Conservation (phyloP, 92 coral and sea anemone genomes). For the Pocillopora meandrina region DNA sequence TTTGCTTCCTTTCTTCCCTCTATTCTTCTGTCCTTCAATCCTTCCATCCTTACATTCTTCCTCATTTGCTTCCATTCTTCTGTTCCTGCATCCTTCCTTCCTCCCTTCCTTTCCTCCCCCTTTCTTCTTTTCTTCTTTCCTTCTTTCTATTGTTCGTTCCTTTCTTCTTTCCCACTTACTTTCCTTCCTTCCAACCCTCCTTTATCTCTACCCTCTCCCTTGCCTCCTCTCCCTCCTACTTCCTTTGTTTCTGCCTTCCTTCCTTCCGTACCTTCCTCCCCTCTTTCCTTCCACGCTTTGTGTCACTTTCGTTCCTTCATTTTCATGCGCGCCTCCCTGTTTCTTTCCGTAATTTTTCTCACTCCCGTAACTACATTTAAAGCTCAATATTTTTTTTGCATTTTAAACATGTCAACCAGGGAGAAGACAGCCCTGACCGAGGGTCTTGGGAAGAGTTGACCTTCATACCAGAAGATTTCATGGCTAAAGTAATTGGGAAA, state of each 20-base stretch:
- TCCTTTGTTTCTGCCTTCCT: background rate
- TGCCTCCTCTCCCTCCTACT: background rate
- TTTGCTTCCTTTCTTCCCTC: background rate
- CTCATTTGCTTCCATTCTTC: background rate
- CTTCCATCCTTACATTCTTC: background rate
- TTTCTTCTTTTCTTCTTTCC: background rate
- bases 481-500: constrained; percentile 10
- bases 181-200: background rate
- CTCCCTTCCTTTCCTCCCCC: background rate
- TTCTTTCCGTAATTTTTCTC: background rate
- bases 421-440: constrained; percentile 10
- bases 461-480: constrained; percentile 16
- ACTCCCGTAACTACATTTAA: background rate
- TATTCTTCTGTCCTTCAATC: background rate
- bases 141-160: background rate
- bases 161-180: background rate
- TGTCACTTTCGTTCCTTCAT: too few species aligned
- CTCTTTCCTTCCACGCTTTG: too few species aligned
- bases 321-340: too few species aligned
- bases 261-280: background rate
- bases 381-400: background rate
- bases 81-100: background rate
- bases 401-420: background rate
- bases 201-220: background rate
- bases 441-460: constrained; percentile 9